These are phyloP conservation scores for Heterohyrax brucei DNA, from an alignment of 2,797 vertebrate species.

Conservation along the genomic window DNA sequence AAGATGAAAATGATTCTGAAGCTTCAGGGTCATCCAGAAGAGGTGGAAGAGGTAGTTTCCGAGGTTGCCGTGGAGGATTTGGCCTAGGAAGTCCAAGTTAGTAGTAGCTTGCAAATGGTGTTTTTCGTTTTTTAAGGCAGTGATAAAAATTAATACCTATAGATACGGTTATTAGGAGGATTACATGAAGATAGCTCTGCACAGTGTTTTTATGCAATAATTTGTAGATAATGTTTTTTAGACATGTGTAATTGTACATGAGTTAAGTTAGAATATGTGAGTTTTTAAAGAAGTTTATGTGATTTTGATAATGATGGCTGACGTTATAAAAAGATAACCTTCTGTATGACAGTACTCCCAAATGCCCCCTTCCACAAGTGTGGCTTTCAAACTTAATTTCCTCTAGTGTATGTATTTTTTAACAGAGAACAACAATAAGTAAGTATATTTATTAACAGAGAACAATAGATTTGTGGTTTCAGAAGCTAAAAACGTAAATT, in stretches of 20 bases:
- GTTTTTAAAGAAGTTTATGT: slow-evolving; percentile 21
- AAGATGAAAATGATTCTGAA: slow-evolving; percentile 67
- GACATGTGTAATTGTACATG: slow-evolving; percentile 14
- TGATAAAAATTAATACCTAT: not conserved
- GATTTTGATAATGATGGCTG: not conserved
- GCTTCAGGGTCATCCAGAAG: slow-evolving; percentile 60
- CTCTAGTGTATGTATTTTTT: not conserved
- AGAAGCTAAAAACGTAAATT: slow-evolving; percentile 8
- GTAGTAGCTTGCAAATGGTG: slow-evolving; percentile 64
- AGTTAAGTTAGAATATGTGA: slow-evolving; percentile 34
- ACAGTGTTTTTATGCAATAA: not conserved
- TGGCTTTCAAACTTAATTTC: slow-evolving; percentile 16
- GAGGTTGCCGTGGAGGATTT: slow-evolving; percentile 80
- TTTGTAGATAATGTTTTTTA: slow-evolving; percentile 42
- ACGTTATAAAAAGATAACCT: not conserved
- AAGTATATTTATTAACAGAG: slow-evolving; percentile 7
- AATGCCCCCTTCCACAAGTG: not conserved
- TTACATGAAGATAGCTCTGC: slow-evolving; percentile 9
- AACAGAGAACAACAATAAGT: not conserved
- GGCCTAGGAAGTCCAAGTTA: slow-evolving; percentile 79
- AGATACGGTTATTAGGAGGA: not conserved
- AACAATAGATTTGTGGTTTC: slow-evolving; percentile 15
- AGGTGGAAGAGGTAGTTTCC: slow-evolving; percentile 83
- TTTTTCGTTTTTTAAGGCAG: slow-evolving; percentile 59
- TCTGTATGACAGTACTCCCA: not conserved